These are phyloP conservation scores for Dasysyrphus albostriatus DNA, from an alignment of 2,888 invertebrate species.

Conservation along the genomic window DNA sequence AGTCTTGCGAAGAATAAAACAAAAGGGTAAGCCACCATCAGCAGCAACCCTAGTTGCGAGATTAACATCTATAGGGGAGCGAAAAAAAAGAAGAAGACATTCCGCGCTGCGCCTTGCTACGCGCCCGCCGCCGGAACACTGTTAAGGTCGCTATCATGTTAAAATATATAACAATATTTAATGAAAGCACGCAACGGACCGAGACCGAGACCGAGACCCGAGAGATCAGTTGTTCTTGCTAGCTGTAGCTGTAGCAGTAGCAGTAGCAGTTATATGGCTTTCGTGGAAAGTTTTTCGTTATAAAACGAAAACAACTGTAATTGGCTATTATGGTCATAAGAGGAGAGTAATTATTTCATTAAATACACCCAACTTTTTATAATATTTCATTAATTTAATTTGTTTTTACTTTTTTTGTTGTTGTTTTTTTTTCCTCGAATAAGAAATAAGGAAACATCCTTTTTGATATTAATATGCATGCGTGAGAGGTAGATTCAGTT, in stretches of 20 bases:
- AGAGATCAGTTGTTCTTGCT: conserved; percentile 4
- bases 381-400: conserved; percentile 14
- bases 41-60: conserved; percentile 11
- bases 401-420: background rate
- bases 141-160: conserved; percentile 21
- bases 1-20: conserved; percentile 15
- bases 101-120: background rate
- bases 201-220: background rate
- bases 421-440: background rate
- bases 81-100: background rate
- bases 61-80: conserved; percentile 14
- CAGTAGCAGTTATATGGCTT: background rate
- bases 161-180: conserved; percentile 24
- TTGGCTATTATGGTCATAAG: conserved; percentile 35
- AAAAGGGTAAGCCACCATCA: conserved; percentile 18
- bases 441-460: conserved; percentile 8
- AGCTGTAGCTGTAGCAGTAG: background rate
- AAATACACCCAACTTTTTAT: conserved; percentile 30
- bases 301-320: conserved; percentile 33
- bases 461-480: background rate
- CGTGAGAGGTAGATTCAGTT: background rate
- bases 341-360: conserved; percentile 25
- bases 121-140: background rate
- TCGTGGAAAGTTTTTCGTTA: background rate
- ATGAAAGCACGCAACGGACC: conserved; percentile 27